phyloP scores from a whole-genome alignment of 2,888 invertebrate genomes.

The Osedax frankpressi region DNA sequence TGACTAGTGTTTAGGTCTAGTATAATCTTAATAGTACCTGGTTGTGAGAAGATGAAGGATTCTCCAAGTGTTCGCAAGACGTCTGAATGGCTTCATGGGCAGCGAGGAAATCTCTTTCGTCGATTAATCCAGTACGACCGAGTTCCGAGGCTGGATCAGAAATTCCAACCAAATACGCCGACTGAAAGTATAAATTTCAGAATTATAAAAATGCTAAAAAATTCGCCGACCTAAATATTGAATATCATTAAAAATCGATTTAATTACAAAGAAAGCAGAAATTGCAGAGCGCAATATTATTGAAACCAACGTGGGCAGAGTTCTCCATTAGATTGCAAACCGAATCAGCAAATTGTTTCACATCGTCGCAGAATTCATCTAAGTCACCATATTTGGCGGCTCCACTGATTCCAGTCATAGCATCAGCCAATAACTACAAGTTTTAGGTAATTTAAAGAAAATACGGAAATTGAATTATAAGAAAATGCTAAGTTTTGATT shows the following conservation, averaged over 20 bases:
- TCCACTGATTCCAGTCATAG: slow-evolving; percentile 79
- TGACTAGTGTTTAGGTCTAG: too few relatives aligned
- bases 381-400: slow-evolving; percentile 74
- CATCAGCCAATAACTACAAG: slow-evolving; percentile 49
- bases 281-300: too few relatives aligned
- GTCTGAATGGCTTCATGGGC: slow-evolving; percentile 78
- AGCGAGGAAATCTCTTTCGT: slow-evolving; percentile 50
- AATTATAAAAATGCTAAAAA: too few relatives aligned
- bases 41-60: slow-evolving; percentile 41
- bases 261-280: too few relatives aligned
- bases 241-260: too few relatives aligned
- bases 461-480: too few relatives aligned
- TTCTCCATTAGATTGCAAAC: slow-evolving; percentile 84
- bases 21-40: too few relatives aligned
- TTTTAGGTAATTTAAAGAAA: too few relatives aligned
- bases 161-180: slow-evolving; percentile 84
- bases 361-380: slow-evolving; percentile 69
- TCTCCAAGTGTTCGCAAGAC: slow-evolving; percentile 57
- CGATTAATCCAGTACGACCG: slow-evolving; percentile 55
- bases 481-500: too few relatives aligned
- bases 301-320: slow-evolving; percentile 61
- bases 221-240: too few relatives aligned
- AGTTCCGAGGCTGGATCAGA: slow-evolving; percentile 78
- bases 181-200: slow-evolving; percentile 41
- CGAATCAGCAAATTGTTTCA: slow-evolving; percentile 68